Evolutionary conservation across 1,140 invertebrate species (phyloP).

Genomic region (Zaprionus camerounensis): DNA sequence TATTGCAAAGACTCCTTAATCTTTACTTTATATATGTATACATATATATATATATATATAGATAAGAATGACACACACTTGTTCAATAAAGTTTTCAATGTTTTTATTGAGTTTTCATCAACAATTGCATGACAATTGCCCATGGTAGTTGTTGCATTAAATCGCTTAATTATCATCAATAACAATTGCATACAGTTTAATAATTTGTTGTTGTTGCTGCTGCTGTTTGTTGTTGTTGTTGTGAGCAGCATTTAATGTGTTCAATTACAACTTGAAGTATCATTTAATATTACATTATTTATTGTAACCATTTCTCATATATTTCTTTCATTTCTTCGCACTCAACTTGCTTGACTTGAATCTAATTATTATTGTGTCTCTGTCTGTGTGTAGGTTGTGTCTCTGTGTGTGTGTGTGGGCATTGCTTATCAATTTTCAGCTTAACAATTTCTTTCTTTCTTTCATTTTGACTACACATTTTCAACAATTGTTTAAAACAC

Average conservation of each 20-base stretch:
- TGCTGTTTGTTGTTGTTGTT: constrained; percentile 30
- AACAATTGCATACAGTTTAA: constrained; percentile 67
- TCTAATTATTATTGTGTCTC: constrained; percentile 28
- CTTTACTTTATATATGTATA: too few relatives aligned
- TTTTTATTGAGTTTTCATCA: constrained; percentile 77
- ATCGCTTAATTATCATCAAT: constrained; percentile 73
- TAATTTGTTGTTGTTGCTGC: constrained; percentile 40
- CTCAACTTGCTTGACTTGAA: constrained; percentile 60
- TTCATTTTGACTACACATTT: constrained; percentile 3
- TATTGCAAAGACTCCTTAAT: too few relatives aligned
- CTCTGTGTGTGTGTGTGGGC: constrained; percentile 15
- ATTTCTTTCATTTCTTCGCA: constrained; percentile 29
- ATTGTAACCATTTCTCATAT: constrained; percentile 51
- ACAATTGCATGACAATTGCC: constrained; percentile 70
- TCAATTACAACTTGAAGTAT: constrained; percentile 14
- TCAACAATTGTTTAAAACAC: constrained; percentile 19
- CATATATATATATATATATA: too few relatives aligned
- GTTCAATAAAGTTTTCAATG: constrained; percentile 26
- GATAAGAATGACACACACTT: background rate
- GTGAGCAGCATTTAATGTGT: constrained; percentile 17
- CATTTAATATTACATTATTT: constrained; percentile 52
- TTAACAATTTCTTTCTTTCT: constrained; percentile 4
- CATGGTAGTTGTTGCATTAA: constrained; percentile 23
- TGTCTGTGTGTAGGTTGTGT: constrained; percentile 1
- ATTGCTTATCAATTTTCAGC: constrained; percentile 11